phyloP scores from a whole-genome alignment of 2,113 vertebrate genomes.

The Oriolus oriolus region DNA sequence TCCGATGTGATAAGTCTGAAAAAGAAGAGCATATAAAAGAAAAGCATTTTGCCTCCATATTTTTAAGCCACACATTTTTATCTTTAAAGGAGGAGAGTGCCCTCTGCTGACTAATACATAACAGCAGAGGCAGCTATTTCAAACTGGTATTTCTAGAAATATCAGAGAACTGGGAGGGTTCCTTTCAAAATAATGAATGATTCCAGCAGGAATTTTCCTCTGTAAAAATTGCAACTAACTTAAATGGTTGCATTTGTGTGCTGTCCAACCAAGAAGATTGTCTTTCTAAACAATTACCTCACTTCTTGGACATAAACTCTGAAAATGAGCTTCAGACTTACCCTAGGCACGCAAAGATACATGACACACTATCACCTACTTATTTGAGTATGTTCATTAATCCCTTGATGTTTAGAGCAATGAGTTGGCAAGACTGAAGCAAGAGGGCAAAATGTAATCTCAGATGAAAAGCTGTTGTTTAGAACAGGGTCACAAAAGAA shows the following conservation, averaged over 20 bases:
- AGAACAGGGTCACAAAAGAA: background rate
- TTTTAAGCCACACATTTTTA: background rate
- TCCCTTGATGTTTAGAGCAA: background rate
- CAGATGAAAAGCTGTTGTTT: background rate
- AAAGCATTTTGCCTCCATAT: background rate
- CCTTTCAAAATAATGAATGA: constrained; percentile 15
- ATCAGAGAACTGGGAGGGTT: background rate
- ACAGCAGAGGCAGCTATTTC: background rate
- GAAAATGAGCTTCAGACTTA: background rate
- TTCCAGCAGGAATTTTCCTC: background rate
- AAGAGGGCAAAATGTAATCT: background rate
- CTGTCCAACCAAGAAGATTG: background rate
- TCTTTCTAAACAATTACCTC: constrained; percentile 20
- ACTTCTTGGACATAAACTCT: background rate
- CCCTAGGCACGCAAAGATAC: background rate
- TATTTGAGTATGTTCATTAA: background rate
- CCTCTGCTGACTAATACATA: constrained; percentile 8
- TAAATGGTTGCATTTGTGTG: background rate
- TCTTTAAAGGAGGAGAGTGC: background rate
- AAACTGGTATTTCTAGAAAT: background rate
- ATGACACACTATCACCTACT: background rate
- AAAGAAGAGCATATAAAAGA: background rate
- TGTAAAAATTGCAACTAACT: background rate
- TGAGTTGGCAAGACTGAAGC: background rate
- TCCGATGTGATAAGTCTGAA: background rate